Evolutionary conservation across 1,140 invertebrate species (phyloP).

Genomic region (Stegodyphus mimosarum): DNA sequence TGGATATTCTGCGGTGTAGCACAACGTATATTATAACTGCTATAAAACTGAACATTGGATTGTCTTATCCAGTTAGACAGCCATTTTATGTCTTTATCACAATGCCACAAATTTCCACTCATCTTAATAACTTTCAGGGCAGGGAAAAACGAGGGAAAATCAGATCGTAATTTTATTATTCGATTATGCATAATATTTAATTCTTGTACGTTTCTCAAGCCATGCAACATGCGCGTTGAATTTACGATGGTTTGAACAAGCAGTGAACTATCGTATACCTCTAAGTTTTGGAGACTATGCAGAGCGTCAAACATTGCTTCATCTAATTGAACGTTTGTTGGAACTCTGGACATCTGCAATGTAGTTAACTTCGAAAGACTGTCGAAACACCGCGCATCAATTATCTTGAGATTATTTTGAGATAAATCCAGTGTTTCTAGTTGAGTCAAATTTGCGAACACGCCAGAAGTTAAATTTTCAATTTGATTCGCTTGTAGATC

Average conservation of each 20-base stretch:
- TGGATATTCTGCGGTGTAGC: constrained; percentile 63
- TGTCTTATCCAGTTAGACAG: constrained; percentile 68
- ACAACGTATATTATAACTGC: constrained; percentile 65
- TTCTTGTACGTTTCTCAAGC: constrained; percentile 72
- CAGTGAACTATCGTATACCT: constrained; percentile 79
- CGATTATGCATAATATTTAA: constrained; percentile 77
- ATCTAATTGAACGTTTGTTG: constrained; percentile 70
- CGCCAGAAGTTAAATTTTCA: constrained; percentile 65
- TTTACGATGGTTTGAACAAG: constrained; percentile 77
- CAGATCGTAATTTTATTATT: constrained; percentile 75
- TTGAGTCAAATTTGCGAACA: constrained; percentile 67
- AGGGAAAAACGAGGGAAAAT: constrained; percentile 78
- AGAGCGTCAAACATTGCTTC: constrained; percentile 72
- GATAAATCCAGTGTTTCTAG: constrained; percentile 79
- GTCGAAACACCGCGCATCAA: constrained; percentile 76
- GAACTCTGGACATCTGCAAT: constrained; percentile 77
- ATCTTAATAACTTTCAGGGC: constrained; percentile 72
- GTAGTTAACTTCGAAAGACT: constrained; percentile 75
- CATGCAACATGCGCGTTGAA: constrained; percentile 75
- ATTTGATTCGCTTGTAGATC: constrained; percentile 70
- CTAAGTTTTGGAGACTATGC: constrained; percentile 77
- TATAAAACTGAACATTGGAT: constrained; percentile 65
- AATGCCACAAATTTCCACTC: constrained; percentile 70
- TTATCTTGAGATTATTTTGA: constrained; percentile 77
- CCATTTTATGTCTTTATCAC: constrained; percentile 67